Conservation (phyloP, 92 coral and sea anemone genomes). For the Virgularia gustaviana region DNA sequence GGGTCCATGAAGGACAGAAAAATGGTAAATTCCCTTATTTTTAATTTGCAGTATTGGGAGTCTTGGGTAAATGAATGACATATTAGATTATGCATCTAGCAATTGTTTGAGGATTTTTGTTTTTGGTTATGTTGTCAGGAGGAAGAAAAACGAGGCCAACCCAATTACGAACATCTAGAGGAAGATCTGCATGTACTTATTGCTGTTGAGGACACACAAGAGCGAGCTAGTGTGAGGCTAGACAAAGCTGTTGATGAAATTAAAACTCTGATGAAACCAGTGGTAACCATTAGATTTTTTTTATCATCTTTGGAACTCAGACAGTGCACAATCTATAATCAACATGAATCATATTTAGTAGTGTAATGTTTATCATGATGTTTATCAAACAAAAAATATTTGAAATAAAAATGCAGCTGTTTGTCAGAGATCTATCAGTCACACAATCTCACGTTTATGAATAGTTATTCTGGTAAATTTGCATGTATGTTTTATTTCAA, state of each 20-base stretch:
- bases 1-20: constrained; percentile 98
- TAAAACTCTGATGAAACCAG: constrained; percentile 72
- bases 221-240: constrained; percentile 70
- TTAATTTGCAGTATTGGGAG: neutral
- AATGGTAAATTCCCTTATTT: constrained; percentile 52
- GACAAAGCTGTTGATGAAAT: constrained; percentile 85
- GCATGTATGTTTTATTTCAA: neutral
- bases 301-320: neutral
- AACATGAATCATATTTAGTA: neutral
- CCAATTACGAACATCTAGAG: constrained; percentile 91
- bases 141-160: constrained; percentile 96
- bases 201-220: constrained; percentile 91
- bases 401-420: too few species aligned
- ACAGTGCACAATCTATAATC: neutral
- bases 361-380: neutral
- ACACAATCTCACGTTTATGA: too few species aligned
- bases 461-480: neutral
- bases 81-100: too few species aligned
- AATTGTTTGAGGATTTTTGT: neutral
- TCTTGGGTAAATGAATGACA: neutral
- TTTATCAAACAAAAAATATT: neutral
- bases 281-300: too few species aligned
- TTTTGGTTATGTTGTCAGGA: constrained; percentile 50
- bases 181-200: constrained; percentile 92
- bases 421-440: too few species aligned